phyloP scores from a whole-genome alignment of 2,113 vertebrate genomes.

The Platichthys flesus region DNA sequence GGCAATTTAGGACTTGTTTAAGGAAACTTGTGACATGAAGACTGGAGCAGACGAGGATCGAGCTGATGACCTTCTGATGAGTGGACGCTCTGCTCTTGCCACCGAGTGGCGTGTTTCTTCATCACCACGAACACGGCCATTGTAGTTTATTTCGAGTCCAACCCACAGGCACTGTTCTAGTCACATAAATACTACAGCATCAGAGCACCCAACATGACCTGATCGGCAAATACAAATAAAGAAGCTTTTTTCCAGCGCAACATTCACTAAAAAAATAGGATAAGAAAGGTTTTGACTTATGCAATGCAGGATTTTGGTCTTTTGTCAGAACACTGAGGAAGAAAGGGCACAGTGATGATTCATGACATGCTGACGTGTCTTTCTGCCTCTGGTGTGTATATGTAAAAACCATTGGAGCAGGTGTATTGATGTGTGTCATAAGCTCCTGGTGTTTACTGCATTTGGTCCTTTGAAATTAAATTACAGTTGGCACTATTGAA shows the following conservation, averaged over 20 bases:
- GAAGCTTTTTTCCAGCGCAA: background rate
- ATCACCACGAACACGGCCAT: background rate
- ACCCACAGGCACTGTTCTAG: background rate
- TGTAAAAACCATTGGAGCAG: background rate
- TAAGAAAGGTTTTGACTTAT: background rate
- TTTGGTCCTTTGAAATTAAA: too few relatives aligned
- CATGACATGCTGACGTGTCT: background rate
- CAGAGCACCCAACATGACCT: background rate
- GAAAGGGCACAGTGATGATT: background rate
- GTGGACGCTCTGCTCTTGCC: background rate
- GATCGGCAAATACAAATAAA: background rate
- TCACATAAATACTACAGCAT: background rate
- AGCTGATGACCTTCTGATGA: too few relatives aligned
- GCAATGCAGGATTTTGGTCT: background rate
- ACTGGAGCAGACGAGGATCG: too few relatives aligned
- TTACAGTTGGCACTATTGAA: too few relatives aligned
- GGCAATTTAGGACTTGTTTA: too few relatives aligned
- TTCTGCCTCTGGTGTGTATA: too few relatives aligned
- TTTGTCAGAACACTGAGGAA: background rate
- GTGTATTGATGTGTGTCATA: too few relatives aligned
- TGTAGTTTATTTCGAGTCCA: background rate
- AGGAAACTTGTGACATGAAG: too few relatives aligned
- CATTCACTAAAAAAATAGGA: background rate
- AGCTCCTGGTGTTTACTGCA: too few relatives aligned
- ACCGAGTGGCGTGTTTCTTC: background rate